These are phyloP conservation scores for Gymnobelideus leadbeateri DNA, from an alignment of 2,113 vertebrate genomes.

Conservation along the genomic window DNA sequence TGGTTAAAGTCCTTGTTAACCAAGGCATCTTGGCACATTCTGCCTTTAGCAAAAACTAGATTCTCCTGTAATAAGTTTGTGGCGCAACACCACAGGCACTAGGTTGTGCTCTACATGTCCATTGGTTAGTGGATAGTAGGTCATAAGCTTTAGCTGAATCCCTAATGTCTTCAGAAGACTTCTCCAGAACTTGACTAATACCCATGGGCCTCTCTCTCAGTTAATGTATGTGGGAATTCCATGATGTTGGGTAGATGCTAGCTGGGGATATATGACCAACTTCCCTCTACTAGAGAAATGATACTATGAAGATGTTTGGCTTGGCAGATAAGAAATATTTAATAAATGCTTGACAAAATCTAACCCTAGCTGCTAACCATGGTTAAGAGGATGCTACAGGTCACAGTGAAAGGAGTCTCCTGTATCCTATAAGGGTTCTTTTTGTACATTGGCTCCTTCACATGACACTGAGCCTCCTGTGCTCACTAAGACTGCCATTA, in stretches of 20 bases:
- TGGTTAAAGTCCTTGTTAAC: neutral
- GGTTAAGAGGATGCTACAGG: too few species aligned
- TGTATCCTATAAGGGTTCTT: too few species aligned
- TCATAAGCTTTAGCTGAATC: neutral
- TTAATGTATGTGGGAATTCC: neutral
- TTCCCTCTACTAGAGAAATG: neutral
- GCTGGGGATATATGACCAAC: neutral
- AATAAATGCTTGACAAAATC: too few species aligned
- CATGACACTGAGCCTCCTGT: too few species aligned
- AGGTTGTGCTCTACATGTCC: neutral
- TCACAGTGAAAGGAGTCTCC: too few species aligned
- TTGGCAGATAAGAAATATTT: too few species aligned
- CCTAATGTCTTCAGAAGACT: neutral
- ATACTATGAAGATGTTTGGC: neutral
- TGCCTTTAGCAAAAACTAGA: neutral
- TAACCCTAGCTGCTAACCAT: too few species aligned
- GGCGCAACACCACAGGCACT: neutral
- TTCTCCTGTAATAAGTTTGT: neutral
- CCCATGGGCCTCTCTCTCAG: too few species aligned
- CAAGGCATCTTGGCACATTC: neutral
- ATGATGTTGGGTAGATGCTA: neutral
- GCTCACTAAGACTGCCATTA: too few species aligned
- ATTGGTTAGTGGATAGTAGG: neutral
- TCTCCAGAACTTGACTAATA: neutral
- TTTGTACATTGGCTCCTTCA: too few species aligned